Percentiles rank a stretch among this genome's conserved stretches.
Evolutionary conservation across 2,113 vertebrate genomes (phyloP).

Genomic region (Takifugu flavidus): DNA sequence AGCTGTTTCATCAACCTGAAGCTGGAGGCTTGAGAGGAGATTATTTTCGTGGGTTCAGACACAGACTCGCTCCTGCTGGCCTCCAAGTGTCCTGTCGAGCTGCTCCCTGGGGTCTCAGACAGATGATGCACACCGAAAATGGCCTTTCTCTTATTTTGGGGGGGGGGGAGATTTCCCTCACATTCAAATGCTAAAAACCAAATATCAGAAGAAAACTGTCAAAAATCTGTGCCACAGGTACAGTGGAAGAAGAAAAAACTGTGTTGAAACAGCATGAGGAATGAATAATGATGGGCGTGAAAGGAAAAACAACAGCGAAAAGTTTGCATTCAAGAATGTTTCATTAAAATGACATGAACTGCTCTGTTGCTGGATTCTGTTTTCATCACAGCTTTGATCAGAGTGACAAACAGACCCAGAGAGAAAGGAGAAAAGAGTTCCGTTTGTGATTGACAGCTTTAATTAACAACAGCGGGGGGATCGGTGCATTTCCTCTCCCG

Average conservation of each 20-base stretch:
- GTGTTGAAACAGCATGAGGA: slow-evolving; percentile 33
- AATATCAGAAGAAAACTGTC: slow-evolving; percentile 2
- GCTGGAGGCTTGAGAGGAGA: slow-evolving; percentile 4
- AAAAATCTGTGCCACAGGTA: slow-evolving; percentile 32
- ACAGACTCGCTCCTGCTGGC: neutral
- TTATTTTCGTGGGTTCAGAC: slow-evolving; percentile 7
- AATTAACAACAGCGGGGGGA: slow-evolving; percentile 66
- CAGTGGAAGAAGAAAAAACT: slow-evolving; percentile 44
- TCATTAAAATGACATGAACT: slow-evolving; percentile 63
- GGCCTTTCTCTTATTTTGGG: neutral
- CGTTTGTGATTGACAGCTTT: slow-evolving; percentile 70
- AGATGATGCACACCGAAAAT: neutral
- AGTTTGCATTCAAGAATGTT: slow-evolving; percentile 56
- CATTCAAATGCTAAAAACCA: neutral
- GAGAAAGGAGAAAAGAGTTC: slow-evolving; percentile 33
- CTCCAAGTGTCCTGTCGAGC: neutral
- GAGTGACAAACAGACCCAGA: slow-evolving; percentile 46
- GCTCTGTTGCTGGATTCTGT: slow-evolving; percentile 40
- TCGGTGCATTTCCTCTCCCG: slow-evolving; percentile 56
- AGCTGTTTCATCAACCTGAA: slow-evolving; percentile 8
- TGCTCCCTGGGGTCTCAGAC: neutral
- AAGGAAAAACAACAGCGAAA: slow-evolving; percentile 6
- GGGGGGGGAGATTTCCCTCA: too few species aligned
- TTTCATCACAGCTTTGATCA: slow-evolving; percentile 70
- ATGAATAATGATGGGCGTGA: slow-evolving; percentile 50